These are phyloP conservation scores for Ciconia nigra DNA, from an alignment of 2,797 vertebrate genomes.

Conservation along the genomic window DNA sequence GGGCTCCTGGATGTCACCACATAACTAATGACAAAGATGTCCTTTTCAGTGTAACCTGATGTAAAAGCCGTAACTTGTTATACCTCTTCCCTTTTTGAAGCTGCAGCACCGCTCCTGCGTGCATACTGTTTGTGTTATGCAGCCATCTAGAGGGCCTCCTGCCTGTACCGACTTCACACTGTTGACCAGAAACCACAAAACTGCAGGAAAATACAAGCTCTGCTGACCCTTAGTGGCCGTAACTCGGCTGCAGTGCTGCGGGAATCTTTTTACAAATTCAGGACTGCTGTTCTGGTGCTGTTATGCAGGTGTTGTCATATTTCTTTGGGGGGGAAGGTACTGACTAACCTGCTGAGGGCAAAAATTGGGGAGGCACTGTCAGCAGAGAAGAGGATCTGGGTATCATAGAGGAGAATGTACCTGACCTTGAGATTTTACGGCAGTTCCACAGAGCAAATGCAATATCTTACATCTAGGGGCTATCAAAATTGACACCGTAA, in stretches of 20 bases:
- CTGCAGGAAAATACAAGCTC: not conserved
- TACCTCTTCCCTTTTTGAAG: not conserved
- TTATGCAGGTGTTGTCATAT: not conserved
- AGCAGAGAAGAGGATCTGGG: not conserved
- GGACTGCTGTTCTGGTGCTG: not conserved
- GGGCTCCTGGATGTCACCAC: not conserved
- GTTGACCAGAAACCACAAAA: not conserved
- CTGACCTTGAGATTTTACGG: not conserved
- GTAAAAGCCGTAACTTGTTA: not conserved
- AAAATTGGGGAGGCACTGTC: not conserved
- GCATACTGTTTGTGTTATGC: constrained; percentile 14
- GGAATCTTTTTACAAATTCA: not conserved
- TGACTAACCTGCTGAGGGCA: not conserved
- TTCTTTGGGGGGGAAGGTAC: not conserved
- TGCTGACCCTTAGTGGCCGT: constrained; percentile 26
- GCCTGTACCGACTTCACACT: not conserved
- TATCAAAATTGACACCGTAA: not conserved
- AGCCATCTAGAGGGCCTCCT: constrained; percentile 60
- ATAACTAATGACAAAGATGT: not conserved
- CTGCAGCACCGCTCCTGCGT: not conserved
- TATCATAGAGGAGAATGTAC: not conserved
- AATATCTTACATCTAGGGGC: not conserved
- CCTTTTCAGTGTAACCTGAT: not conserved
- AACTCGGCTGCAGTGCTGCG: not conserved
- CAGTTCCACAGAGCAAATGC: not conserved